These are phyloP conservation scores for Lindbergichthys nudifrons DNA, from an alignment of 2,797 vertebrate genomes.

Conservation along the genomic window DNA sequence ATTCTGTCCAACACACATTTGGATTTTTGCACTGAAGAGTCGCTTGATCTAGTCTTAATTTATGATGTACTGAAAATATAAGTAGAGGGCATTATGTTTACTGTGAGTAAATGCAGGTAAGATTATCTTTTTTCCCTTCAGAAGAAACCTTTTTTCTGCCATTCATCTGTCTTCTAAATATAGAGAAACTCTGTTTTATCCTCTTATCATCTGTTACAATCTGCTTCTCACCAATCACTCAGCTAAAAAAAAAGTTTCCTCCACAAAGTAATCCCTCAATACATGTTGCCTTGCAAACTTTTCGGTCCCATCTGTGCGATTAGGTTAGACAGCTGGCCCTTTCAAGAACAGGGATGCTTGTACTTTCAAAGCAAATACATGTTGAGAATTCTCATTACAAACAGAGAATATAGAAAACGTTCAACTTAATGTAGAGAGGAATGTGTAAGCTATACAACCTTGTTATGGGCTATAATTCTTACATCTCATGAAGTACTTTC, in stretches of 20 bases:
- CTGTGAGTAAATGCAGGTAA: background rate
- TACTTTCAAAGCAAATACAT: background rate
- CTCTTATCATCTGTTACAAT: background rate
- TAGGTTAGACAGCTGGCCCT: background rate
- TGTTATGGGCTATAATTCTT: background rate
- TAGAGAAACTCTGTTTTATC: constrained; percentile 8
- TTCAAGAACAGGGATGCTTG: background rate
- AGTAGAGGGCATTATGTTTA: background rate
- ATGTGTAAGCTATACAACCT: background rate
- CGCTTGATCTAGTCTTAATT: background rate
- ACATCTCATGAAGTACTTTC: background rate
- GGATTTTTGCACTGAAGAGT: background rate
- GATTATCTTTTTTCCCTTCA: background rate
- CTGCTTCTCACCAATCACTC: background rate
- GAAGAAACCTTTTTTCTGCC: background rate
- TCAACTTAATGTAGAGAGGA: background rate
- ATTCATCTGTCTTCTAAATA: background rate
- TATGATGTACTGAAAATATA: background rate
- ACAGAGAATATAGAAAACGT: background rate
- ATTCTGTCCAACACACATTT: background rate
- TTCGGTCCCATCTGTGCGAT: background rate
- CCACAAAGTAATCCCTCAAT: background rate
- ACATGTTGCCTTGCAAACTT: background rate
- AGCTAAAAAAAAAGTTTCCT: constrained; percentile 4
- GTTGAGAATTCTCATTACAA: background rate